Evolutionary conservation across 2,797 vertebrate species (phyloP).

Genomic region (Micropoecilia bifurca): DNA sequence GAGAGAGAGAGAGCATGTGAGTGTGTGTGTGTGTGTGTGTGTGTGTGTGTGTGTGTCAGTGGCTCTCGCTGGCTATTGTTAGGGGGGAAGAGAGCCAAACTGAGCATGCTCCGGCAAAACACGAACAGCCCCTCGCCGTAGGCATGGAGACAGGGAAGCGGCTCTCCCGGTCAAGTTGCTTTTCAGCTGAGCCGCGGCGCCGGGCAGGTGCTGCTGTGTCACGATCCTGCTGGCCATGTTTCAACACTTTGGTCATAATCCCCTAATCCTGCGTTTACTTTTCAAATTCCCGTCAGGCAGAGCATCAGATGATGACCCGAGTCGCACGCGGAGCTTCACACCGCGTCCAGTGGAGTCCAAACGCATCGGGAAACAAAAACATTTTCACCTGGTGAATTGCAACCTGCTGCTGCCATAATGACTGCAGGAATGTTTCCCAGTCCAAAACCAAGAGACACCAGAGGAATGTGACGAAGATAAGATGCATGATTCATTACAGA

Average conservation of each 20-base stretch:
- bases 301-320: conserved; percentile 37
- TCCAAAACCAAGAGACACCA: neutral
- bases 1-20: neutral
- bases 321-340: conserved; percentile 26
- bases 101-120: conserved; percentile 80
- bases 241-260: conserved; percentile 39
- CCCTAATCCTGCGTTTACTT: conserved; percentile 50
- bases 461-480: neutral
- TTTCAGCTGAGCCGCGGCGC: conserved; percentile 39
- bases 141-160: conserved; percentile 81
- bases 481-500: neutral
- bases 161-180: conserved; percentile 60
- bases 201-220: conserved; percentile 57
- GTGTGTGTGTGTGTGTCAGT: conserved; percentile 22
- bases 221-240: conserved; percentile 34
- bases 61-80: conserved; percentile 82
- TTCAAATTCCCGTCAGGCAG: conserved; percentile 36
- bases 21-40: too few species aligned
- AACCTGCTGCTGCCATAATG: neutral
- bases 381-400: conserved; percentile 7
- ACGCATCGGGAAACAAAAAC: neutral
- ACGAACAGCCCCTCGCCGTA: conserved; percentile 73
- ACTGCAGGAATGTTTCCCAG: conserved; percentile 4
- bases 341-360: conserved; percentile 35
- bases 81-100: conserved; percentile 70